phyloP scores from a whole-genome alignment of 2,888 invertebrate species.

The Microctonus hyperodae region DNA sequence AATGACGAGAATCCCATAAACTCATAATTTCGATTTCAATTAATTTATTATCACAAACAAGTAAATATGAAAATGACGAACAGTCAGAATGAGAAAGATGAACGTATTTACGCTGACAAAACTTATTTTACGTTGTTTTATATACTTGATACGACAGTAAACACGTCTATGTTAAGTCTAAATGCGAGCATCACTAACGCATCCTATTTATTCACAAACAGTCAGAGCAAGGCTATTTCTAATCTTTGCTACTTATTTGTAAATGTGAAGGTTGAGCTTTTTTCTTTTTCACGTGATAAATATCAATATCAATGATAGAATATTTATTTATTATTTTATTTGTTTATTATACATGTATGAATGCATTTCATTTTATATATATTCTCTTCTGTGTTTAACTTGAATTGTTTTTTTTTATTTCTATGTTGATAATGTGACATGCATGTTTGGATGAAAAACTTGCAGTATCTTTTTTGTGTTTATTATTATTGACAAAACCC shows the following conservation, averaged over 20 bases:
- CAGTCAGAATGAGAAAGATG: not conserved
- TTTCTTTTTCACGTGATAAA: not conserved
- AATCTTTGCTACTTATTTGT: conserved; percentile 19
- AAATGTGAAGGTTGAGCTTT: not conserved
- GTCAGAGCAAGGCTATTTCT: conserved; percentile 31
- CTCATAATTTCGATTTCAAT: conserved; percentile 18
- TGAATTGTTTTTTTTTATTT: not conserved
- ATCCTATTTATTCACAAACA: conserved; percentile 29
- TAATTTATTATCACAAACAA: not conserved
- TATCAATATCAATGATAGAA: not conserved
- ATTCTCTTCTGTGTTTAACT: not conserved
- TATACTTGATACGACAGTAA: not conserved
- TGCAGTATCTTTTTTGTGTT: conserved; percentile 9
- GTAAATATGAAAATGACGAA: not conserved
- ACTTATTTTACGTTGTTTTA: not conserved
- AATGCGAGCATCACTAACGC: conserved; percentile 19
- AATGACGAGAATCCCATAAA: conserved; percentile 22
- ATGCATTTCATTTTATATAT: not conserved
- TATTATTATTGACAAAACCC: not conserved
- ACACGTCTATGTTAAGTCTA: conserved; percentile 22
- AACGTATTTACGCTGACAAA: not conserved
- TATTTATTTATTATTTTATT: conserved; percentile 15
- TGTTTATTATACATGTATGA: conserved; percentile 12
- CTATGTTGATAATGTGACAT: not conserved
- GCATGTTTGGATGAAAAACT: not conserved